phyloP scores from a whole-genome alignment of 2,888 invertebrate species.

The Metalampra italica region DNA sequence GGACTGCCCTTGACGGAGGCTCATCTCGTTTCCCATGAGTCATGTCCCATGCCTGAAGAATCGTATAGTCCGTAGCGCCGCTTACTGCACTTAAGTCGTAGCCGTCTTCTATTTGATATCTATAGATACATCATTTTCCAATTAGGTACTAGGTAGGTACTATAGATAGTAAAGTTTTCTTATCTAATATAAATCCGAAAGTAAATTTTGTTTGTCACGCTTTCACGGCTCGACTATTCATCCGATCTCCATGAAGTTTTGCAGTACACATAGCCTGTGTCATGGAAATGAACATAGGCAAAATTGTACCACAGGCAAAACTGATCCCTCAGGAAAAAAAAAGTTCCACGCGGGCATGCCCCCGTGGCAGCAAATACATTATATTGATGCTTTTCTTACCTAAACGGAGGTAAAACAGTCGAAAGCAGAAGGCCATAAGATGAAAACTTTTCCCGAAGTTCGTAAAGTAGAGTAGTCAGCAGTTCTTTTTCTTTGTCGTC shows the following conservation, averaged over 20 bases:
- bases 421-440: slow-evolving; percentile 76
- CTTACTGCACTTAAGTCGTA: slow-evolving; percentile 80
- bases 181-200: too few species aligned
- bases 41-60: slow-evolving; percentile 82
- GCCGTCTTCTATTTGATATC: slow-evolving; percentile 81
- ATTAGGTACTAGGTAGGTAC: too few species aligned
- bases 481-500: slow-evolving; percentile 76
- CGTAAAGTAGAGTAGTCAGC: slow-evolving; percentile 77
- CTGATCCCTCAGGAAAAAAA: too few species aligned
- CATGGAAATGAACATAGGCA: too few species aligned
- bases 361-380: too few species aligned
- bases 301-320: too few species aligned
- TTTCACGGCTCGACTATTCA: too few species aligned
- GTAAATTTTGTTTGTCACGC: too few species aligned
- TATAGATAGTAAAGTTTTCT: too few species aligned
- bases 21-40: slow-evolving; percentile 62
- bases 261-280: too few species aligned
- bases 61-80: slow-evolving; percentile 81
- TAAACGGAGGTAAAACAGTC: slow-evolving; percentile 78
- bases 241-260: too few species aligned
- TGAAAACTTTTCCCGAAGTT: slow-evolving; percentile 79
- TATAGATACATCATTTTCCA: slow-evolving; percentile 19
- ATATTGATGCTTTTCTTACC: slow-evolving; percentile 39
- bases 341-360: too few species aligned
- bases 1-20: slow-evolving; percentile 64